Evolutionary conservation across 2,888 invertebrate species (phyloP), one percentile per base, ranked within the genome.

Genomic region (Agonopterix heracliana): DNA sequence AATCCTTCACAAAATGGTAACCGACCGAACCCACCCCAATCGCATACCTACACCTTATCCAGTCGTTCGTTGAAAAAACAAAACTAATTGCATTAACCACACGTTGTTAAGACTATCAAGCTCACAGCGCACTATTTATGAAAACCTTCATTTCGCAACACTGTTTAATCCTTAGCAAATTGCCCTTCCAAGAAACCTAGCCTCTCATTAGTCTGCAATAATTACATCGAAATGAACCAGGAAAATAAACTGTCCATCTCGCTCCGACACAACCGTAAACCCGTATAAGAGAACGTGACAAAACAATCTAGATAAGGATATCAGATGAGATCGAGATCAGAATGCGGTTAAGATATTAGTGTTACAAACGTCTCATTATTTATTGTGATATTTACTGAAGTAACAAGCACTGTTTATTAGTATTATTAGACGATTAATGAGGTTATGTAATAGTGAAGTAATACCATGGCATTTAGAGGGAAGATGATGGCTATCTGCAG

Each of bases 301-400:
- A 73, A 71, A 49, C 60, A 73, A 83, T 82, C 79, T 70, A 75
- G 81, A 81, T 82, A 79, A 70, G 44, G 48, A 50, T 73, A 74
- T 78, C 73, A 74, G 81, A 78, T 77, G 71, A 71, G 75, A 84
- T 83, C 74, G 64, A 68, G 74, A 83, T 82, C 78, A 72, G 68
- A 70, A 26, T 26, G 26, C 71, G 60, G 71, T 67, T 72, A 60
- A 75, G 77, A 72, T 76, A 80, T 78, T 71, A 73, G 71, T 69
- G 77, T 72, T 73, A 75, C 74, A 74, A 74, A 70, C 69, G 70
- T 69, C 70, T 72, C 65, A 73, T 82, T 81, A 80, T 79, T 76
- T 80, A 74, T 77, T 75, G 74, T 73, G 60, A 66, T 74, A 71
- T 67, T 67, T 62, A 57, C 57, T 65, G 54, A 62, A 68, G 61